These are phyloP conservation scores for Erithacus rubecula DNA, from an alignment of 2,797 vertebrate genomes.

Conservation along the genomic window DNA sequence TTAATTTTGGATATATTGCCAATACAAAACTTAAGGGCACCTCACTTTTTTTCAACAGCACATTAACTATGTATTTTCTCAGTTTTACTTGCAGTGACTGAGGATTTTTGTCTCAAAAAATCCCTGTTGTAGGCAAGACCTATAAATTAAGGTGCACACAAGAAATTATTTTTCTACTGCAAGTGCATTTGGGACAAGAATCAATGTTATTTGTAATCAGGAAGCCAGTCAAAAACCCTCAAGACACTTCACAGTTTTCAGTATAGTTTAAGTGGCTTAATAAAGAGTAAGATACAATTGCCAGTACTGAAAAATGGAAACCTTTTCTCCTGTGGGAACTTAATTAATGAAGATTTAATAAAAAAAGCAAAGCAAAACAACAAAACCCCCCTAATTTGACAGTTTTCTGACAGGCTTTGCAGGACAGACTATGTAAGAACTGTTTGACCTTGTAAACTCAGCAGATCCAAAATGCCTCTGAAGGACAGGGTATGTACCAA, in stretches of 20 bases:
- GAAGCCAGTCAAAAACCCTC: not conserved
- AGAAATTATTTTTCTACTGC: not conserved
- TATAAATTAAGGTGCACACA: not conserved
- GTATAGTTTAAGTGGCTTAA: not conserved
- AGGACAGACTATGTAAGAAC: not conserved
- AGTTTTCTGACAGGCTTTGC: not conserved
- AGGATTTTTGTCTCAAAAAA: not conserved
- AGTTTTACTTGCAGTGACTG: not conserved
- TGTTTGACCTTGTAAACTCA: not conserved
- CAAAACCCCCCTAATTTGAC: not conserved
- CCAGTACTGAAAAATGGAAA: not conserved
- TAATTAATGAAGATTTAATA: not conserved
- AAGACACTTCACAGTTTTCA: not conserved
- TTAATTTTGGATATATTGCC: not conserved
- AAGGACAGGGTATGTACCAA: not conserved
- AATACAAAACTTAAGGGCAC: not conserved
- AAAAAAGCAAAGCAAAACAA: fast-evolving
- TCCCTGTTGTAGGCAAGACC: not conserved
- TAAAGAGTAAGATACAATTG: not conserved
- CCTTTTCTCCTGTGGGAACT: not conserved
- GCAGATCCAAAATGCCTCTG: not conserved
- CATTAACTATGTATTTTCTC: not conserved
- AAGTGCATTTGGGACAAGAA: not conserved
- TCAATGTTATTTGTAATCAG: not conserved
- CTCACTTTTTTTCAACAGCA: not conserved